Conservation (phyloP, 2,888 invertebrate genomes). For the Didymodactylos carnosus region DNA sequence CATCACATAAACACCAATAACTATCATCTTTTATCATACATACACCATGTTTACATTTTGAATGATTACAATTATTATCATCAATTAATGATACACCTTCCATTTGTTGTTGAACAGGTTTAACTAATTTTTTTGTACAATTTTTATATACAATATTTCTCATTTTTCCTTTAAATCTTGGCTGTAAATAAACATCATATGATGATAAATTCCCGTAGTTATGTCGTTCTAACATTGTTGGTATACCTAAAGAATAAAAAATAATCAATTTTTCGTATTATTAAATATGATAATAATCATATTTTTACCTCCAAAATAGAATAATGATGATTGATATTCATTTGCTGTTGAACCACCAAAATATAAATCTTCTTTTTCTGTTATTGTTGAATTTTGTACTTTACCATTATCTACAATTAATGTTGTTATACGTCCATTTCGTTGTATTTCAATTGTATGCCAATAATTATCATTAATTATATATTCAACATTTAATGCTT, state of each 20-base stretch:
- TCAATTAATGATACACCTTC: not conserved
- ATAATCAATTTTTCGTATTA: not conserved
- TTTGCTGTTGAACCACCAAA: not conserved
- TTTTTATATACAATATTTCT: not conserved
- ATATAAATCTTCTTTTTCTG: not conserved
- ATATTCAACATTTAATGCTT: not conserved
- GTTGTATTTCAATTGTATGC: not conserved
- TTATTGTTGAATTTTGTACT: not conserved
- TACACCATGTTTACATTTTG: slow-evolving; percentile 68
- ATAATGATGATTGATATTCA: not conserved
- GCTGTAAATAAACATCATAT: not conserved
- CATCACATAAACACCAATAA: slow-evolving; percentile 77
- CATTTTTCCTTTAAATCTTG: not conserved
- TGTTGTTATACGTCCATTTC: not conserved
- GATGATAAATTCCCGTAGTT: not conserved
- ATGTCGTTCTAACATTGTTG: not conserved
- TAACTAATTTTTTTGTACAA: not conserved
- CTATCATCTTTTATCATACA: slow-evolving; percentile 38
- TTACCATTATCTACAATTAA: not conserved
- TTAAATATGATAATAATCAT: not conserved
- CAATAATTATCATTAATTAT: not conserved
- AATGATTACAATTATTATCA: not conserved
- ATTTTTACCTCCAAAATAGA: not conserved
- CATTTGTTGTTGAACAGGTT: not conserved
- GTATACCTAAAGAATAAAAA: not conserved